phyloP scores from a whole-genome alignment of 2,113 vertebrate species.

The zebrafish (Danio rerio) region DNA sequence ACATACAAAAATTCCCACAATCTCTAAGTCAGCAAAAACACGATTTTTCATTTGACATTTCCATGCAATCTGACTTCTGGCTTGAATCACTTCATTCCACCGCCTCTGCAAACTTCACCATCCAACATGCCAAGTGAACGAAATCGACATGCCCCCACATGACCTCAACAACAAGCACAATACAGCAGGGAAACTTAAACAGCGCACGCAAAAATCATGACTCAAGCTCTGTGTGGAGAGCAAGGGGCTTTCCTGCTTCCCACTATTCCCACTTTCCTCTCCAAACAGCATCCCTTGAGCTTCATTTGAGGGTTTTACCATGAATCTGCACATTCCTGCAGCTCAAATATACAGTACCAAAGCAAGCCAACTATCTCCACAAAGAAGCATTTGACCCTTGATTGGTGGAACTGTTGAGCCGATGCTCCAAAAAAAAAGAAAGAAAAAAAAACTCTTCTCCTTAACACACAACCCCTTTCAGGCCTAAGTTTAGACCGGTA shows the following conservation, averaged over 20 bases:
- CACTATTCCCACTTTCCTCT: conserved; percentile 5
- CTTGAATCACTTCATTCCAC: conserved; percentile 36
- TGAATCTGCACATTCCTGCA: conserved; percentile 37
- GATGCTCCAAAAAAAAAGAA: conserved; percentile 5
- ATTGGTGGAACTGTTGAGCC: conserved; percentile 12
- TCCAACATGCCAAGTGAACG: background rate
- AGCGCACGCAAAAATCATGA: conserved; percentile 23
- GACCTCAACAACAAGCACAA: conserved; percentile 23
- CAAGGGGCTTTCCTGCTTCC: conserved; percentile 28
- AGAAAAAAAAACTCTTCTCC: background rate
- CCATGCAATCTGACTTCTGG: conserved; percentile 16
- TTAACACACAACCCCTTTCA: conserved; percentile 34
- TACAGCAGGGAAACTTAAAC: conserved; percentile 3
- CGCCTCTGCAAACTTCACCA: background rate
- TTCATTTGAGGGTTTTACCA: conserved; percentile 4
- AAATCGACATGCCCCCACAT: background rate
- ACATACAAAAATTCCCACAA: background rate
- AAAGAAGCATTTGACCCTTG: background rate
- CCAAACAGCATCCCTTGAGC: background rate
- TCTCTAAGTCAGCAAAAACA: conserved; percentile 14
- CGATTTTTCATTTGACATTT: conserved; percentile 37
- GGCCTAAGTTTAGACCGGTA: conserved; percentile 42
- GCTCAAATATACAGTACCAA: background rate
- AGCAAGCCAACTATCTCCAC: conserved; percentile 4
- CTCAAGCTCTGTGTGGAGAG: conserved; percentile 10